Evolutionary conservation across 2,797 vertebrate genomes (phyloP).

Genomic region (Astyanax mexicanus): DNA sequence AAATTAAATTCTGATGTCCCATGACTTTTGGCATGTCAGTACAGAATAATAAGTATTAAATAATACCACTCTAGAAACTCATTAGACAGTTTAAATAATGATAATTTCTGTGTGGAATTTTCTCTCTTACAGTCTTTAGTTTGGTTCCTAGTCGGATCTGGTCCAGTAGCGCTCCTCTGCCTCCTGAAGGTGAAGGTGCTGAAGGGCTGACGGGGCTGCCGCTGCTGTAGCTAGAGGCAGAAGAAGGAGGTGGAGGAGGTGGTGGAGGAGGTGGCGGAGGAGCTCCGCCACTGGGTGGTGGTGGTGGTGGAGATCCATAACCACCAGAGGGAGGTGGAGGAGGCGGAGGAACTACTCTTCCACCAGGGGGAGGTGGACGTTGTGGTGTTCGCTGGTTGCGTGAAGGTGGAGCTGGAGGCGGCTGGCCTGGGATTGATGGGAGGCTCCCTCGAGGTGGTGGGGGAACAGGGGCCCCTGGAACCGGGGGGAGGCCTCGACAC

Average conservation of each 20-base stretch:
- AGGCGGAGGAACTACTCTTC: conserved; percentile 38
- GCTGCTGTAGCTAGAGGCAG: conserved; percentile 26
- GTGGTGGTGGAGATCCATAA: conserved; percentile 54
- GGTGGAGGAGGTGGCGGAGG: conserved; percentile 62
- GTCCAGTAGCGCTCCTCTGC: conserved; percentile 78
- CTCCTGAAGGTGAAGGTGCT: conserved; percentile 43
- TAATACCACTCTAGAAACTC: no score
- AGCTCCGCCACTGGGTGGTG: conserved; percentile 56
- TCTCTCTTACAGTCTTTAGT: conserved; percentile 77
- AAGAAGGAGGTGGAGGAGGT: conserved; percentile 54
- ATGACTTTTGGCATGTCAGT: no score
- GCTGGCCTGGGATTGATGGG: conserved; percentile 68
- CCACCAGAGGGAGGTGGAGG: conserved; percentile 42
- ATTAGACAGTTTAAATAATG: neutral
- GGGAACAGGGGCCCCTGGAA: conserved; percentile 36
- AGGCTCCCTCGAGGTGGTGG: conserved; percentile 60
- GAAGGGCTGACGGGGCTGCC: conserved; percentile 50
- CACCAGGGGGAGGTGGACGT: conserved; percentile 58
- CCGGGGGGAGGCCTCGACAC: conserved; percentile 37
- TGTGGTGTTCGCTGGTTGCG: conserved; percentile 49
- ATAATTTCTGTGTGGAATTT: neutral
- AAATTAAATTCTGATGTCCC: no score
- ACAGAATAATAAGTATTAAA: no score
- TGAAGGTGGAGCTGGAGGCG: conserved; percentile 43
- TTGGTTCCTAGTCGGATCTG: conserved; percentile 81